Evolutionary conservation across 2,888 invertebrate genomes (phyloP), one percentile per base, ranked within the genome.

Genomic region (Anthophora plumipes): DNA sequence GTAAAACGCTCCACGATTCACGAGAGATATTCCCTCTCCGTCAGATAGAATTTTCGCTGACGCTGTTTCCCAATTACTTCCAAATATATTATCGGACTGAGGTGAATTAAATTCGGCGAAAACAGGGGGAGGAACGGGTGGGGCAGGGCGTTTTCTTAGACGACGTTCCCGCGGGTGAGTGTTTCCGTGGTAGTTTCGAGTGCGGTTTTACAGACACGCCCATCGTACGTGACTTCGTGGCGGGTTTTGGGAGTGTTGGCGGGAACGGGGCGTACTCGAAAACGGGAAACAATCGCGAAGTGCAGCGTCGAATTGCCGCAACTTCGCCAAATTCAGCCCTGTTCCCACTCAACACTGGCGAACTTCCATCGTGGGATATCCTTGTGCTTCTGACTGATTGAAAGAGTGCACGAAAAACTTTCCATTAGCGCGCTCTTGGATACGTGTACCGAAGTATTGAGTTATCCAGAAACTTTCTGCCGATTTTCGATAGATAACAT

Each of bases 281-380:
- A 74, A 57, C 63, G 43, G 61, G 67, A 80, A 77, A 79, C 80
- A 70, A 70, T 79, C 43, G 68, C 74, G 64, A 74, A n/a, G 43
- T 48, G 59, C 37, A 37, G 14, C 52, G 46, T 39, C 22, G 43
- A 66, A 63, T 48, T 63, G 54, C 59, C 8, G 59, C 22, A 76
- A 68, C 68, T 68, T 71, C 11, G 20, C 12, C 39, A 41, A 82
- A 43, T 72, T 68, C 52, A 25, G 41, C 12, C 9, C 14, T 31
- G 20, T 50, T 12, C 46, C 31, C 41, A 6, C 20, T 4, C 4
- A 43, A 39, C 67, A 8, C n/a, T n/a, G 31, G 2, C 22, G 20
- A 14, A 37, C 12, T 39, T 43, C n/a, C 31, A 25, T n/a, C 52
- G 22, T 17, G 9, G 37, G 20, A 67, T 9, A n/a, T n/a, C n/a